A percentile compares a stretch with the other conserved stretches of the same genome.
Conservation (phyloP, 1,140 invertebrate species). For the Helicoverpa armigera region DNA sequence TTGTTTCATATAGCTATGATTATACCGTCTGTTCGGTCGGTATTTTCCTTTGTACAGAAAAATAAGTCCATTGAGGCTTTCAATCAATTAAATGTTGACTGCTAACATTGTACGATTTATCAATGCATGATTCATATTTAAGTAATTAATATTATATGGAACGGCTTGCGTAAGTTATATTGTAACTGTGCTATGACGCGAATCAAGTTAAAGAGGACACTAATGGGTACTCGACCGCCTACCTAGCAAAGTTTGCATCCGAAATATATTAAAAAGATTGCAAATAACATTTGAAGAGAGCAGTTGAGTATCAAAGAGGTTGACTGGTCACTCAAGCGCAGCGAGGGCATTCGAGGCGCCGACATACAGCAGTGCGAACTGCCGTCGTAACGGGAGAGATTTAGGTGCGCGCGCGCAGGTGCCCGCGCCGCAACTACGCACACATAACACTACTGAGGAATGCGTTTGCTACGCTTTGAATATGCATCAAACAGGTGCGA, state of each 20-base stretch:
- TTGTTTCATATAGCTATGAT: too few relatives aligned
- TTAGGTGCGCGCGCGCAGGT: conserved; percentile 50
- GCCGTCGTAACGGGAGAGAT: conserved; percentile 50
- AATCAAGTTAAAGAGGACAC: too few relatives aligned
- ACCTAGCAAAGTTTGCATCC: too few relatives aligned
- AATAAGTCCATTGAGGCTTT: not conserved
- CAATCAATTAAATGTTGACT: conserved; percentile 20
- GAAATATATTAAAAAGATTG: not conserved
- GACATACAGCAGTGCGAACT: conserved; percentile 30
- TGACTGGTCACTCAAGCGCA: conserved; percentile 25
- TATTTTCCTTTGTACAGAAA: not conserved
- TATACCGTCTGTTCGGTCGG: not conserved
- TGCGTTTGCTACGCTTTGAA: conserved; percentile 42
- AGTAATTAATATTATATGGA: conserved; percentile 5
- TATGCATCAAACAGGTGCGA: conserved; percentile 33
- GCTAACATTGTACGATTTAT: conserved; percentile 3
- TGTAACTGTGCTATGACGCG: not conserved
- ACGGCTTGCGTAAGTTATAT: conserved; percentile 9
- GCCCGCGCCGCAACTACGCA: not conserved
- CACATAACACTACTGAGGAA: not conserved
- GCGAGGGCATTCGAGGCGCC: conserved; percentile 4
- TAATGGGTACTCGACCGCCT: too few relatives aligned
- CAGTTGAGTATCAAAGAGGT: conserved; percentile 13
- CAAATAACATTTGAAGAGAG: not conserved
- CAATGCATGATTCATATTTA: conserved; percentile 14